A percentile compares a stretch with the other conserved stretches of the same genome.
Evolutionary conservation across 2,888 invertebrate species (phyloP).

Genomic region (Myathropa florea): DNA sequence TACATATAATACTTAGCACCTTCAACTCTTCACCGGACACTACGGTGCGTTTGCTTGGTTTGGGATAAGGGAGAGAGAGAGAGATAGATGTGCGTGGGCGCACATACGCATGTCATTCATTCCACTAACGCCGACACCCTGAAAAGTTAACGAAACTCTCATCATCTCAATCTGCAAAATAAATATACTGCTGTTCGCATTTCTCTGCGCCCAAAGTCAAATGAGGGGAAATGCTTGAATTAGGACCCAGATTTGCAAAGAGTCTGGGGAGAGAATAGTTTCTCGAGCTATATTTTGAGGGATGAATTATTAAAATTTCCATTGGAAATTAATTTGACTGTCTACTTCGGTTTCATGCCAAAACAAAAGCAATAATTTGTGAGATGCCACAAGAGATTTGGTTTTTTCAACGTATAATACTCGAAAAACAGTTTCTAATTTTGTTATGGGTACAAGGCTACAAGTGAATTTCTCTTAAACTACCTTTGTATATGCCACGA

Average conservation of each 20-base stretch:
- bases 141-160: conserved; percentile 65
- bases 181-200: conserved; percentile 3
- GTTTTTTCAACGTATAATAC: neutral
- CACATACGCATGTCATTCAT: conserved; percentile 51
- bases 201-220: conserved; percentile 16
- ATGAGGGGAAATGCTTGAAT: neutral
- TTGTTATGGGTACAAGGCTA: neutral
- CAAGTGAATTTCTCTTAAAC: neutral
- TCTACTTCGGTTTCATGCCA: conserved; percentile 18
- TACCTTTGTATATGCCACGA: neutral
- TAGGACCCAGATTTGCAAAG: conserved; percentile 42
- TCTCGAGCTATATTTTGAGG: conserved; percentile 17
- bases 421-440: neutral
- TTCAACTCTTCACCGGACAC: conserved; percentile 23
- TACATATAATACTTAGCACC: neutral
- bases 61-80: conserved; percentile 37
- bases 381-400: neutral
- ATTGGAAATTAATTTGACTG: conserved; percentile 33
- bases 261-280: conserved; percentile 5
- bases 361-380: neutral
- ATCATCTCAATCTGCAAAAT: neutral
- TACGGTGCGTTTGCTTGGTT: conserved; percentile 2
- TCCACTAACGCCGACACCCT: conserved; percentile 53
- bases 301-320: conserved; percentile 41
- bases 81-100: conserved; percentile 26